Evolutionary conservation across 37 sponge, comb jelly and placozoan species (phyloP).

Genomic region (Agelas oroides): DNA sequence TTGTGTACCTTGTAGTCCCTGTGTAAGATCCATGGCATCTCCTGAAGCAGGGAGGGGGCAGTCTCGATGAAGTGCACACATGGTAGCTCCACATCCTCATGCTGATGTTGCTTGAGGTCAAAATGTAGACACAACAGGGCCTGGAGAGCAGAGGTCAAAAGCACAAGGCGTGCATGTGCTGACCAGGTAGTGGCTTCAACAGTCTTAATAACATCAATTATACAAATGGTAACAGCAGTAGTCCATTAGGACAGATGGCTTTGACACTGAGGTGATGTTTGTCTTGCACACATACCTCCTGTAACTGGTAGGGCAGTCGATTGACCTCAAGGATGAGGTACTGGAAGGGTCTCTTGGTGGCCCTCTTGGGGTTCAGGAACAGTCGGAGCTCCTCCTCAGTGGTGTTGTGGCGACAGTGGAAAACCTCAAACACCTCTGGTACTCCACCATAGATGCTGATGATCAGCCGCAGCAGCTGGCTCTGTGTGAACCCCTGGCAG

Average conservation of each 20-base stretch:
- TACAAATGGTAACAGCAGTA: too few species aligned
- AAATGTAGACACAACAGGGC: conserved; percentile 61
- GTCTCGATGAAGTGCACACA: conserved; percentile 82
- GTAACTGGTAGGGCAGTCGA: conserved; percentile 59
- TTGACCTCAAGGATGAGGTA: conserved; percentile 62
- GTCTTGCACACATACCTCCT: conserved; percentile 43
- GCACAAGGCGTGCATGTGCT: too few species aligned
- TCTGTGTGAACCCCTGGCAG: conserved; percentile 26
- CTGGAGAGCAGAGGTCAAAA: not conserved
- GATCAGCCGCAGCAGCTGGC: conserved; percentile 57
- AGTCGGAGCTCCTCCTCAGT: conserved; percentile 70
- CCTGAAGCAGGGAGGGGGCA: conserved; percentile 74
- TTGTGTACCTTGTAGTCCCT: conserved; percentile 72
- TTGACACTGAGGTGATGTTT: too few species aligned
- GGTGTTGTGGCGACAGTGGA: conserved; percentile 53
- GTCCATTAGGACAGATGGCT: too few species aligned
- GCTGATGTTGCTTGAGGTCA: conserved; percentile 41
- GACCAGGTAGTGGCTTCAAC: too few species aligned
- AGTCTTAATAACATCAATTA: too few species aligned
- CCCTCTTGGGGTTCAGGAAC: conserved; percentile 55
- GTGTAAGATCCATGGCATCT: conserved; percentile 76
- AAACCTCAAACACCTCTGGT: conserved; percentile 73
- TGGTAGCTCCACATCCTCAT: conserved; percentile 7
- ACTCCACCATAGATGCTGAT: conserved; percentile 65
- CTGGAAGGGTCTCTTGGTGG: conserved; percentile 46